Evolutionary conservation across 1,140 invertebrate genomes (phyloP).

Genomic region (Cotesia vestalis): DNA sequence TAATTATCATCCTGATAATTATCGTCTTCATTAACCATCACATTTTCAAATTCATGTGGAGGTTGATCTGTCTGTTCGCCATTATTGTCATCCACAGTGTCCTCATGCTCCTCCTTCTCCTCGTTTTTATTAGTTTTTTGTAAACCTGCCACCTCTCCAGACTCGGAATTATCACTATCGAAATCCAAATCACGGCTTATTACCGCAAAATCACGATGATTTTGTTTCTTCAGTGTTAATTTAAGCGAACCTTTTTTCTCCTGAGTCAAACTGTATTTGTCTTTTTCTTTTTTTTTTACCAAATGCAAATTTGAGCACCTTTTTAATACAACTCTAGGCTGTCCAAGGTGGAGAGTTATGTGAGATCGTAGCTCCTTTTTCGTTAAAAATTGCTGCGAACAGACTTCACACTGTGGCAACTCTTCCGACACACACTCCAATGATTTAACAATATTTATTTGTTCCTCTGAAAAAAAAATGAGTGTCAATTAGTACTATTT

Average conservation of each 20-base stretch:
- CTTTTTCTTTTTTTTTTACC: slow-evolving; percentile 47
- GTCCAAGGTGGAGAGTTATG: slow-evolving; percentile 54
- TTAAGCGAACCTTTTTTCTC: slow-evolving; percentile 57
- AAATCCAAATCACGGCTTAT: slow-evolving; percentile 54
- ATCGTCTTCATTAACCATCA: slow-evolving; percentile 30
- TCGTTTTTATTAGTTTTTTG: slow-evolving; percentile 56
- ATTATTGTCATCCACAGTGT: slow-evolving; percentile 46
- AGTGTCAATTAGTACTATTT: slow-evolving; percentile 10
- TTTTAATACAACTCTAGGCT: slow-evolving; percentile 57
- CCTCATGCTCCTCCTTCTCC: slow-evolving; percentile 57
- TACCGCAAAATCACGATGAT: slow-evolving; percentile 59
- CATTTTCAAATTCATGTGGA: slow-evolving; percentile 52
- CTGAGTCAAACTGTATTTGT: slow-evolving; percentile 55
- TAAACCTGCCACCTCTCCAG: slow-evolving; percentile 56
- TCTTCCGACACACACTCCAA: slow-evolving; percentile 41
- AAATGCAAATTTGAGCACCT: slow-evolving; percentile 52
- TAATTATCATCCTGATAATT: slow-evolving; percentile 57
- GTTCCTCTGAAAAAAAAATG: slow-evolving; percentile 49
- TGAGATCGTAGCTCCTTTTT: slow-evolving; percentile 59
- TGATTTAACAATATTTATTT: slow-evolving; percentile 40
- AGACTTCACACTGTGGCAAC: slow-evolving; percentile 57
- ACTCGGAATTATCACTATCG: slow-evolving; percentile 38
- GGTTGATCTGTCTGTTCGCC: slow-evolving; percentile 53
- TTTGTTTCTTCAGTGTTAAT: slow-evolving; percentile 58
- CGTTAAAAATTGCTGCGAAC: slow-evolving; percentile 51